Evolutionary conservation across 2,888 invertebrate species (phyloP).

Genomic region (Eustalomyia histrio): DNA sequence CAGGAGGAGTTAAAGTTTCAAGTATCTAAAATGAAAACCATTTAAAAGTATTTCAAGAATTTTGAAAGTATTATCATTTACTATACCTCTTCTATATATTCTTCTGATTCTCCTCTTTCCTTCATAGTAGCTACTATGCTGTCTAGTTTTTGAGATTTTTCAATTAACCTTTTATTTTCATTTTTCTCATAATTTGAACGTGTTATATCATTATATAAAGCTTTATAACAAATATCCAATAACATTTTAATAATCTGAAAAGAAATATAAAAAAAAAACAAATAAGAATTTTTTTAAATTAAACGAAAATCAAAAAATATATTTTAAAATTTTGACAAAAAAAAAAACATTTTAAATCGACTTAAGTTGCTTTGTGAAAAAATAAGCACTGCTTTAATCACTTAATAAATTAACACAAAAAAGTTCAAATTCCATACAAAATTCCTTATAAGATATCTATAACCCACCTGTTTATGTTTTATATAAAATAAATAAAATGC

Average conservation of each 20-base stretch:
- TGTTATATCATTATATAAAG: slow-evolving; percentile 85
- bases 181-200: slow-evolving; percentile 84
- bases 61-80: slow-evolving; percentile 76
- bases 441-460: no score
- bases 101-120: slow-evolving; percentile 87
- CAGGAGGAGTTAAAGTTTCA: slow-evolving; percentile 93
- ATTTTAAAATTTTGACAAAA: no score
- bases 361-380: no score
- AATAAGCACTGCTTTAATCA: no score
- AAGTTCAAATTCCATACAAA: no score
- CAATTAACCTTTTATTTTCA: slow-evolving; percentile 88
- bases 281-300: not conserved
- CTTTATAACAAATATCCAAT: slow-evolving; percentile 86
- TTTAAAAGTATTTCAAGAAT: slow-evolving; percentile 12
- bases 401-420: no score
- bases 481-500: slow-evolving; percentile 89
- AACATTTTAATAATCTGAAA: slow-evolving; percentile 84
- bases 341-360: no score
- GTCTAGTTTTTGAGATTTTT: slow-evolving; percentile 92
- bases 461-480: slow-evolving; percentile 82
- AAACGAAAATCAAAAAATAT: no score
- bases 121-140: slow-evolving; percentile 89
- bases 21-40: slow-evolving; percentile 75
- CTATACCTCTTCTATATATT: slow-evolving; percentile 88
- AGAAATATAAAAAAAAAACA: not conserved